A percentile compares a stretch with the other conserved stretches of the same genome.
Evolutionary conservation across 2,113 vertebrate genomes (phyloP).

Genomic region (Parotia lawesii): DNA sequence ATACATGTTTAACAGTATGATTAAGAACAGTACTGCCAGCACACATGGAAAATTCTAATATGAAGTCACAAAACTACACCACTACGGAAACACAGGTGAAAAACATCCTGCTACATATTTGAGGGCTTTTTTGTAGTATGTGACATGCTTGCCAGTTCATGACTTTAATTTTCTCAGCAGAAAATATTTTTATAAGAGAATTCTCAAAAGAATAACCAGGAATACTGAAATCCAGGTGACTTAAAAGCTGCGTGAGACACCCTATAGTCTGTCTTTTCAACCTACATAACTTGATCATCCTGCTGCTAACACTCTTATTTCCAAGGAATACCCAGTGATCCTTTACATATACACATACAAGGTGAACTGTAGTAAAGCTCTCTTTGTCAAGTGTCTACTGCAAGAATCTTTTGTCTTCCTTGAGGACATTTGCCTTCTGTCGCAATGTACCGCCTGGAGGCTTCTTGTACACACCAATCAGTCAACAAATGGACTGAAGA

Average conservation of each 20-base stretch:
- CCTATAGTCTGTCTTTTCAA: not conserved
- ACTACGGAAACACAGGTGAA: not conserved
- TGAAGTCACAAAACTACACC: not conserved
- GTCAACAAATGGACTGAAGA: not conserved
- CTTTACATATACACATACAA: not conserved
- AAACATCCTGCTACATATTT: not conserved
- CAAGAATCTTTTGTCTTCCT: not conserved
- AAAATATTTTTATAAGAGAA: not conserved
- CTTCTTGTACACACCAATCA: not conserved
- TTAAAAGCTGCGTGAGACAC: not conserved
- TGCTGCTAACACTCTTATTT: not conserved
- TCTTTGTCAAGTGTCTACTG: not conserved
- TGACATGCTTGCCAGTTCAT: not conserved
- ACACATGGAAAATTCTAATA: not conserved
- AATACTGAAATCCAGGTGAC: not conserved
- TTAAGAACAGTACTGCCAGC: not conserved
- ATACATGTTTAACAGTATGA: not conserved
- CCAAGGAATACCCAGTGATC: not conserved
- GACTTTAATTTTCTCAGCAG: not conserved
- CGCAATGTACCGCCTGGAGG: not conserved
- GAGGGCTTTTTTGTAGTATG: rapidly evolving
- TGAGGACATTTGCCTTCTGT: not conserved
- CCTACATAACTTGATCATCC: not conserved
- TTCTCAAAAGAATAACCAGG: not conserved
- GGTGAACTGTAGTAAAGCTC: not conserved